Evolutionary conservation across 2,888 invertebrate genomes (phyloP), one percentile per base, ranked within the genome.

Genomic region (Dione juno): DNA sequence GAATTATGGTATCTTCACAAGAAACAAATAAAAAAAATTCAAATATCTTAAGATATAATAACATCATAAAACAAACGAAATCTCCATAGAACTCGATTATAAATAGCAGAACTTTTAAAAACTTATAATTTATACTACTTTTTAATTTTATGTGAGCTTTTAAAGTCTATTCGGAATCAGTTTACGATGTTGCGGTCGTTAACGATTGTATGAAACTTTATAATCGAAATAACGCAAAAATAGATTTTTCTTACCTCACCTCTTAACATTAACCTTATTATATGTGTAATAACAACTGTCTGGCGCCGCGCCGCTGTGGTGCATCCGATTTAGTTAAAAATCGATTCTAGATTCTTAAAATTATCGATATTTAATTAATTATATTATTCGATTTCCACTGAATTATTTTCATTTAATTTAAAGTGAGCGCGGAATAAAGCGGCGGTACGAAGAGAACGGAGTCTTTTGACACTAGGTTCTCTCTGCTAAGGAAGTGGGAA

Each of bases 151-250:
- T 45, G 37, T 41, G 54, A 66, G 40, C 37, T 48, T 67, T 48
- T 67, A 45, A 21, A 43, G 35, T 21, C 11, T 48, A 19, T 57
- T 66, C 57, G 9, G 13, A 19, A 13, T 58, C 45, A 57, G 19
- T 66, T 66, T 45, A 57, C 66, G 66, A 66, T 37, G 58, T 21
- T 67, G 14, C 37, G 67, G 21, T 67, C 58, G 48, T 67, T 48
- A 58, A 40, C n/a, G 7, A 43, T 45, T 48, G 67, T 48, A 28
- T 58, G 41, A 19, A 58, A 3, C 14, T 9, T 14, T 14, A 21
- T 19, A 40, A 19, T 16, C 13, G 50, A 50, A 40, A 52, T 50
- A 50, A 64, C 37, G 8, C 37, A 16, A 50, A 64, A 64, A 50
- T 64, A 50, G 48, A 13, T 19, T 40, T 16, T 45, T 61, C 61